Evolutionary conservation across 2,797 vertebrate species (phyloP).

Genomic region (Bovichtus variegatus): DNA sequence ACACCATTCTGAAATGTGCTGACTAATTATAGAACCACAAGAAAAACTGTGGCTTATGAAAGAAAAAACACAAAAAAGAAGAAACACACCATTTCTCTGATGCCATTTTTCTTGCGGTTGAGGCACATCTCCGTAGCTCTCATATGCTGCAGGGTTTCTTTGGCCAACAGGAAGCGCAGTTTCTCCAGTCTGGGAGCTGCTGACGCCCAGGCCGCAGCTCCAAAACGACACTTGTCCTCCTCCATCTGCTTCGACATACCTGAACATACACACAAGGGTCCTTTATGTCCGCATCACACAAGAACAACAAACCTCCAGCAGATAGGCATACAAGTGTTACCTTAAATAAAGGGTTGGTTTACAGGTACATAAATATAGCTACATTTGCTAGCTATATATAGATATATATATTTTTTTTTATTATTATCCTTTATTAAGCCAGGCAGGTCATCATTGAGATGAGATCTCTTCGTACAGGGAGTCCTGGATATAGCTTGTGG

Average conservation of each 20-base stretch:
- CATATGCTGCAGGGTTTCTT: slow-evolving; percentile 94
- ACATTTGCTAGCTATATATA: background rate
- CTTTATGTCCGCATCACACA: background rate
- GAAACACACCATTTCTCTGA: slow-evolving; percentile 85
- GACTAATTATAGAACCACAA: slow-evolving; percentile 14
- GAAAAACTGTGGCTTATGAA: background rate
- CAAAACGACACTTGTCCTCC: slow-evolving; percentile 89
- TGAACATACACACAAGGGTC: slow-evolving; percentile 60
- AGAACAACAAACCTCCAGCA: too few species aligned
- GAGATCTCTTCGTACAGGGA: too few species aligned
- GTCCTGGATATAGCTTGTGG: background rate
- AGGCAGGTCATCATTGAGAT: too few species aligned
- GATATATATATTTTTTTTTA: too few species aligned
- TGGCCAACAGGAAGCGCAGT: slow-evolving; percentile 90
- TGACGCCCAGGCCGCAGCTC: slow-evolving; percentile 91
- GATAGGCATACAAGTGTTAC: background rate
- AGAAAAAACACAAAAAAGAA: background rate
- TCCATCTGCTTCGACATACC: slow-evolving; percentile 95
- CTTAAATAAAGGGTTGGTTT: background rate
- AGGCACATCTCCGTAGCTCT: slow-evolving; percentile 93
- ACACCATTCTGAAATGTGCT: background rate
- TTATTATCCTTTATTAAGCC: too few species aligned
- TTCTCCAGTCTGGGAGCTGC: slow-evolving; percentile 91
- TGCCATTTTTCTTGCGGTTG: slow-evolving; percentile 86
- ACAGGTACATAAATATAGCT: background rate